Base-by-base conservation (phyloP, 2,797 vertebrate genomes). In the Urocyon cinereoargenteus region DNA sequence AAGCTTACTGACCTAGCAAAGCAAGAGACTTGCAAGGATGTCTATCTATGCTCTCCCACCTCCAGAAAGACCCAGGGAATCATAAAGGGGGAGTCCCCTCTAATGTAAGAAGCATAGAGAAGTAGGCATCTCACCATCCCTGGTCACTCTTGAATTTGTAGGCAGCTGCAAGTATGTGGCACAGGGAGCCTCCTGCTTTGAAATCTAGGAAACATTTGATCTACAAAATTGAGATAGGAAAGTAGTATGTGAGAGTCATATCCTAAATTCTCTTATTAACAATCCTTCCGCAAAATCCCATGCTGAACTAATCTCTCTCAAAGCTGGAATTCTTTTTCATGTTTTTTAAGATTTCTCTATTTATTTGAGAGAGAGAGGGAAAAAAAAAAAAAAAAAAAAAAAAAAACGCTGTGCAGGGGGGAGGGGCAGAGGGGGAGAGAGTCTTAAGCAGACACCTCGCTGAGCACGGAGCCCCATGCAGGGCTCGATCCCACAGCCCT, bases 91-190 rank as follows among this genome's bases (percentile, higher is more conserved):
- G 49, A 85, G 34, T 91, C 40, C 89, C n/a, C 91, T 51, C 88
- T 83, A 78, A 96, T 26, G 15, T 90, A 84, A 93, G 77, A 68
- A 86, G 90, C 51, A 83, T 15, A 96, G n/a, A 92, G 36, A 75
- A 95, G 53, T 8, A 64, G 77, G 53, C 3, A 90, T 95, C 99
- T 99, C 99, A 99, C 99, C 99, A 99, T 99, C 99, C 99, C 98
- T 99, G 99, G 99, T 99, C 99, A 97, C 99, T 99, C 98, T 99
- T 99, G 98, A 99, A 99, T 98, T 99, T 99, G 99, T 99, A 99
- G 97, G 99, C 99, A 62, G 99, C 99, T 96, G 99, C 99, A 98
- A 99, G 99, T 97, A 99, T 99, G 97, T 99, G 99, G 98, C 99
- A 99, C 26, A 99, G 98, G 95, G 99, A 99, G 53, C 99, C 99